Conservation (phyloP, 1,140 invertebrate genomes). For the Nasonia longicornis region DNA sequence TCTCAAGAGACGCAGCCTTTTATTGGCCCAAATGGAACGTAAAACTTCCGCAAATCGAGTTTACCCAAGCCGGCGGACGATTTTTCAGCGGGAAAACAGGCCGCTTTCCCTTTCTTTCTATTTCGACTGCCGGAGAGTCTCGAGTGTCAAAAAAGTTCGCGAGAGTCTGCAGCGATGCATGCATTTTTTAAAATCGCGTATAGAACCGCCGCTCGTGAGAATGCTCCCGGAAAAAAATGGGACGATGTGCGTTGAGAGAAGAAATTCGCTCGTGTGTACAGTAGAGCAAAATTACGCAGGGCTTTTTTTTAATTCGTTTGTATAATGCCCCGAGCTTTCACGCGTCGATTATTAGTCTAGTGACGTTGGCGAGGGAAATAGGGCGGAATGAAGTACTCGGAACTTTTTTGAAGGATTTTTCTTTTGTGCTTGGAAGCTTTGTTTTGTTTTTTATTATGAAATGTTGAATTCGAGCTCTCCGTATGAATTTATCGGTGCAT, state of each 20-base stretch:
- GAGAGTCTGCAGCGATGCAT: not conserved
- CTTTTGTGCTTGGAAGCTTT: no score
- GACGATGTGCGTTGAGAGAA: not conserved
- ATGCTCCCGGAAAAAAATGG: not conserved
- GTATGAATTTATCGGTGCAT: no score
- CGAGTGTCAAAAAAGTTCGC: not conserved
- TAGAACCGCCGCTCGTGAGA: not conserved
- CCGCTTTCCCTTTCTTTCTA: not conserved
- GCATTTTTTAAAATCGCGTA: not conserved
- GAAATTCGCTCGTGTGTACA: not conserved
- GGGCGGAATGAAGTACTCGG: not conserved
- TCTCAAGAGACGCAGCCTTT: not conserved
- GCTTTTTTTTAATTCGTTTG: not conserved
- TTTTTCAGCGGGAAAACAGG: not conserved
- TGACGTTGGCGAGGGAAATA: not conserved
- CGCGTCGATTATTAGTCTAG: not conserved
- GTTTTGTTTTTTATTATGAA: no score
- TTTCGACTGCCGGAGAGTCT: not conserved
- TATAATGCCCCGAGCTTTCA: not conserved
- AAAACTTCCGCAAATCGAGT: not conserved
- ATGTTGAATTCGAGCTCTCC: no score
- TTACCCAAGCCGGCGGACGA: not conserved
- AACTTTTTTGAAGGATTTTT: no score
- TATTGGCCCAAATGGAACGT: not conserved
- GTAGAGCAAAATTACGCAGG: not conserved